Evolutionary conservation across 2,113 vertebrate genomes (phyloP), one percentile per base, ranked within the genome.

Genomic region (Coryphaenoides rupestris): DNA sequence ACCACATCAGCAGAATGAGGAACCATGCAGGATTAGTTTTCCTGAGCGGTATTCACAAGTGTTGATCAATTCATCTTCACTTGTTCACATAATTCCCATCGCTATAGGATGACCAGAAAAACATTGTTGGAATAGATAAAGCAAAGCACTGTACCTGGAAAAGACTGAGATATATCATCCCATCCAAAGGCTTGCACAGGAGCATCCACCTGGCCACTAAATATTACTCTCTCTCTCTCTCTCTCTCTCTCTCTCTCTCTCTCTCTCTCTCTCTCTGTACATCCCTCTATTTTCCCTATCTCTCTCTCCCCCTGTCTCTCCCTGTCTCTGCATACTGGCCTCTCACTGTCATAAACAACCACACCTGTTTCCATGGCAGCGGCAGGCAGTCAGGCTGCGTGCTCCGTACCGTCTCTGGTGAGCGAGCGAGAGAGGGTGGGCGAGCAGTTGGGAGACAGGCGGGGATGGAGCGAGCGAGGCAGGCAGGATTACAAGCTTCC

Each of bases 311-410:
- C 76, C 63, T 74, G 66, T 71, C 72, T 61, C 57, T 78, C 75
- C 70, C 63, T 77, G 68, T 84, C 58, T 72, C 77, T 79, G 84
- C 78, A 85, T 63, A 82, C 78, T 87, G 74, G 77, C 76, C 79
- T 82, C 77, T 81, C 73, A 21, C 83, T 83, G 85, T 84, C 87
- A 88, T 90, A 90, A 91, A 91, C 90, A 91, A 88, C 85, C 85
- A 89, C 89, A 87, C 89, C 87, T 90, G 89, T 91, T 91, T 89
- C 89, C 89, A 90, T 89, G 87, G 88, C 70, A 91, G 83, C 87
- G 82, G 86, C 80, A 84, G 84, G 83, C 76, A 79, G 84, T 82
- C 76, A 79, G 86, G 81, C 80, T 84, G 69, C 82, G 81, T 79
- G 60, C 84, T 69, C 70, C 80, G 76, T 73, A 77, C 80, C 68